A percentile compares a stretch with the other conserved stretches of the same genome.
These are phyloP conservation scores for Cryptoprocta ferox DNA, from an alignment of 2,797 vertebrate species.

Conservation along the genomic window DNA sequence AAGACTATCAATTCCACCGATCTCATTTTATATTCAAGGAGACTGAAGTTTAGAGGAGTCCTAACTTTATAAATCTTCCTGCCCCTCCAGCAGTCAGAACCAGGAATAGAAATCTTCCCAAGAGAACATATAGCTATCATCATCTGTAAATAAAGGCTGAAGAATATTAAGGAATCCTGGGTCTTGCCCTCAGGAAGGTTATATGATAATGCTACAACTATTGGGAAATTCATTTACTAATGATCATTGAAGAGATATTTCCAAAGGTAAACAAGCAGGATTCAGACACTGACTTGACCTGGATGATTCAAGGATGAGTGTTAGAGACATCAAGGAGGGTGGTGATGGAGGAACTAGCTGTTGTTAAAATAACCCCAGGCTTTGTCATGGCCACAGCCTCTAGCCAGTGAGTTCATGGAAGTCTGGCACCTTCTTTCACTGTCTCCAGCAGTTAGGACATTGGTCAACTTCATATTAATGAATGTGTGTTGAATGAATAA, in stretches of 20 bases:
- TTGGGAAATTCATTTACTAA: not conserved
- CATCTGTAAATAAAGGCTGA: not conserved
- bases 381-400: not conserved
- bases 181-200: not conserved
- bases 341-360: not conserved
- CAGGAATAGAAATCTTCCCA: not conserved
- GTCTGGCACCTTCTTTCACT: not conserved
- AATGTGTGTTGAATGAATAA: not conserved
- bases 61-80: not conserved
- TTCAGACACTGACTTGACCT: not conserved
- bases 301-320: slow-evolving; percentile 56
- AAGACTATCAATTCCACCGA: not conserved
- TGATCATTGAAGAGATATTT: not conserved
- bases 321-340: not conserved
- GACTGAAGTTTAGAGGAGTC: not conserved
- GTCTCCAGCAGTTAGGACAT: not conserved
- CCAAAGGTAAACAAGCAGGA: not conserved
- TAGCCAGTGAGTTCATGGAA: not conserved
- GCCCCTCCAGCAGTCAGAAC: not conserved
- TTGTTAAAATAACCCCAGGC: not conserved
- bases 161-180: not conserved
- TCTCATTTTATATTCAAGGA: slow-evolving; percentile 33
- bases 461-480: not conserved
- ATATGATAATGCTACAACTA: not conserved
- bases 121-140: not conserved